Base-by-base conservation (phyloP, 2,797 vertebrate species). In the Chelidonichthys spinosus region DNA sequence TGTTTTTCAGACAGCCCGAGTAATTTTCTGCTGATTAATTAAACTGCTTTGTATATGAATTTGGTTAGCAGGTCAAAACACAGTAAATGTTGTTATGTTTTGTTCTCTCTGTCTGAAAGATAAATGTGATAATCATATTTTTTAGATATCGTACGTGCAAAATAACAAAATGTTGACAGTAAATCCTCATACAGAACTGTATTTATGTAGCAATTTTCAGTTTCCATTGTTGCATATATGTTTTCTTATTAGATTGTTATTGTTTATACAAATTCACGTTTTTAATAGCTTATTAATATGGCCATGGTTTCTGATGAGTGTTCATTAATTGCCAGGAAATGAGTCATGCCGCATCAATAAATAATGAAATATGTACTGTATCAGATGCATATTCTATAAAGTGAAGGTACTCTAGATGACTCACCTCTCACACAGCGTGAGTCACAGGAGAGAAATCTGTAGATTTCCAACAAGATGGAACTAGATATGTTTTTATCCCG, bases 381-480 rank as follows among this genome's bases (percentile, higher is more conserved):
- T 50, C 58, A 76, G 68, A 69, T 69, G n/a, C 36, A 68, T 65
- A 52, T 71, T 63, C 32, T 61, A 49, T 81, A 63, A 59, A 58
- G 58, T 74, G 66, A 70, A 42, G 25, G 74, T 46, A 11, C 52
- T 66, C 4, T 69, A 0, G 35, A 58, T 87, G 89, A 87, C 69
- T 87, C 77, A 65, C 61, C 82, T 63, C 65, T 77, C 70, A 65
- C 58, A 47, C 59, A 49, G 70, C 69, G 60, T 74, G 63, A 85
- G 55, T 86, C 76, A 83, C 13, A 63, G 35, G 11, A 69, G 25
- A 15, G 43, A 44, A 72, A 81, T 72, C 46, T 71, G 33, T 73
- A 58, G 2, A 69, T 74, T 67, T 64, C 25, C 10, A 80, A 72
- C 33, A 44, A 39, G 7, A 53, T 50, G 43, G 65, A 69, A 67